Conservation (phyloP, 2,797 vertebrate species). For the Avahi laniger region DNA sequence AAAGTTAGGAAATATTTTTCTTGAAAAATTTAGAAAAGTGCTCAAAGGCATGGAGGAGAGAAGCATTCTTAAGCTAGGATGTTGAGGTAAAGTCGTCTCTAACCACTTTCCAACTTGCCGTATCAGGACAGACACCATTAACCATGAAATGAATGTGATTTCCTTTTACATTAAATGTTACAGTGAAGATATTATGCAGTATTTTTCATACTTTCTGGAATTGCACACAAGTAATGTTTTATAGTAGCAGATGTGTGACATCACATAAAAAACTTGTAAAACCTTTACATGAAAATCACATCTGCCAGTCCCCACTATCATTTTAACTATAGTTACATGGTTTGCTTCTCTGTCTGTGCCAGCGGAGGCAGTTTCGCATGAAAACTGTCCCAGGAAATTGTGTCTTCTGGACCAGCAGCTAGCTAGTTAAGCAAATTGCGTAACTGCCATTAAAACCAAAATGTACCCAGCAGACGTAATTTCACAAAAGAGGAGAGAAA, state of each 20-base stretch:
- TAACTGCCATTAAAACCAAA: constrained; percentile 70
- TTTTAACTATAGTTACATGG: constrained; percentile 20
- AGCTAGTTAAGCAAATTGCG: constrained; percentile 77
- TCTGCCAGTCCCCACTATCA: constrained; percentile 44
- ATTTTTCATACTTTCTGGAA: constrained; percentile 45
- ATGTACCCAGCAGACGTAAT: constrained; percentile 72
- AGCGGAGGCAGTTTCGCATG: constrained; percentile 51
- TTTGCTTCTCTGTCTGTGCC: constrained; percentile 34
- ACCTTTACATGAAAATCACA: constrained; percentile 65
- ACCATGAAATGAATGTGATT: background rate
- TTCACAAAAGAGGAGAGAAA: constrained; percentile 66
- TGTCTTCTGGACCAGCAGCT: constrained; percentile 71
- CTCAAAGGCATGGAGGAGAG: background rate
- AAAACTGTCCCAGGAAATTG: constrained; percentile 66
- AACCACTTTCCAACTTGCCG: background rate
- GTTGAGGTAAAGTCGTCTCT: constrained; percentile 11
- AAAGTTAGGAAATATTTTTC: background rate
- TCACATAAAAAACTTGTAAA: constrained; percentile 56
- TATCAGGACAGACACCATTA: background rate
- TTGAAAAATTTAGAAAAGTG: constrained; percentile 42
- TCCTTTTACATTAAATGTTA: background rate
- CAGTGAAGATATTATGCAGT: background rate
- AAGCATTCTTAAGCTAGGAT: background rate
- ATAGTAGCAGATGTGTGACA: constrained; percentile 69
- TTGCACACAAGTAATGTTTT: constrained; percentile 32